A percentile compares a stretch with the other conserved stretches of the same genome.
Evolutionary conservation across 2,888 invertebrate genomes (phyloP).

Genomic region (Pristionchus maxplancki): DNA sequence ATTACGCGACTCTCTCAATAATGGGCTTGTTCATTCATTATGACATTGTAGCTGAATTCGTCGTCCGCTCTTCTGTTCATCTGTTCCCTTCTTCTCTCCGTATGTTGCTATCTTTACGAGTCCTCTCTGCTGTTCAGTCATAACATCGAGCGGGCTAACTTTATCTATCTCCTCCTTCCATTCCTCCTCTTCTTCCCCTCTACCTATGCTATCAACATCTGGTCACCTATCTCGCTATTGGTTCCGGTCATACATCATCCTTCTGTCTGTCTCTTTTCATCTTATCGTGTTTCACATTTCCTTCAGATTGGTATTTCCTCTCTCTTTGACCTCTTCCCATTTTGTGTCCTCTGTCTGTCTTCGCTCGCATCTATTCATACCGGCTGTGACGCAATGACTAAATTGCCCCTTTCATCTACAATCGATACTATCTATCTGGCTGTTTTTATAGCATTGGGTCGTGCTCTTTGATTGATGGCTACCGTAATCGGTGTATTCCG

Average conservation of each 20-base stretch:
- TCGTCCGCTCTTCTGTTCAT: neutral
- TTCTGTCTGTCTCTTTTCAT: neutral
- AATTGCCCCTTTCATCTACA: neutral
- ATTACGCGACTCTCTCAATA: conserved; percentile 13
- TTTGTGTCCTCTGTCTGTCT: neutral
- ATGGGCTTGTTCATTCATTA: conserved; percentile 26
- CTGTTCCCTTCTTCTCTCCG: neutral
- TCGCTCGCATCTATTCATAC: neutral
- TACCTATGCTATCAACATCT: conserved; percentile 29
- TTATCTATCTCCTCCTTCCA: neutral
- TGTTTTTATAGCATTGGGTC: neutral
- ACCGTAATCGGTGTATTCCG: neutral
- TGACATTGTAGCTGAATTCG: neutral
- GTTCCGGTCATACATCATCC: conserved; percentile 30
- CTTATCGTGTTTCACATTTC: conserved; percentile 38
- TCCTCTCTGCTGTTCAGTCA: conserved; percentile 6
- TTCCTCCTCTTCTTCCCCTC: neutral
- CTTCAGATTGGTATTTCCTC: neutral
- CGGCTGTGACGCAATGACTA: neutral
- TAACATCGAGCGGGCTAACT: conserved; percentile 12
- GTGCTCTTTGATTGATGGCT: neutral
- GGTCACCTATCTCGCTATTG: conserved; percentile 35
- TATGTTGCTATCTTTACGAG: conserved; percentile 20
- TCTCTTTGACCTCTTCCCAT: neutral
- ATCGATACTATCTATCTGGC: conserved; percentile 11